phyloP scores from a whole-genome alignment of 2,113 vertebrate genomes.

The Mus musculus region DNA sequence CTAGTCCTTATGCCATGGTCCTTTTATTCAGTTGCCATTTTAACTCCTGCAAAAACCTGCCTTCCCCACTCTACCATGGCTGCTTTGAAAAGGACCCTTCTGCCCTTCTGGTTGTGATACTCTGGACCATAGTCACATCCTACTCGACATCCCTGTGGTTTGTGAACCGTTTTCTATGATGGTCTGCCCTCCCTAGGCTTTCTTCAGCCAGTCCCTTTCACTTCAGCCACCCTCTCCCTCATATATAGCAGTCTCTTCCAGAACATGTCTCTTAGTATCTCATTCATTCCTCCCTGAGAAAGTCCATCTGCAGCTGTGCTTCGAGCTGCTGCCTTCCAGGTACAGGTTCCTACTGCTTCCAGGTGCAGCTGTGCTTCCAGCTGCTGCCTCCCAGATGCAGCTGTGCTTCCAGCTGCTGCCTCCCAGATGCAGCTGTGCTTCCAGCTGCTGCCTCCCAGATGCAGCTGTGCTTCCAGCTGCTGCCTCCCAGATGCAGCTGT shows the following conservation, averaged over 20 bases:
- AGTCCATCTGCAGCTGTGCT: background rate
- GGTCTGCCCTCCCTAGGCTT: background rate
- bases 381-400: too few species aligned
- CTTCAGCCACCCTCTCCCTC: background rate
- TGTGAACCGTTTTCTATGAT: too few species aligned
- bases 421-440: too few species aligned
- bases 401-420: too few species aligned
- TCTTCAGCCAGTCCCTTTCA: background rate
- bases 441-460: too few species aligned
- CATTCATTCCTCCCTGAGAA: background rate
- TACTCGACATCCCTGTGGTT: background rate
- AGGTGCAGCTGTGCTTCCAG: background rate
- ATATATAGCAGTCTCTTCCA: background rate
- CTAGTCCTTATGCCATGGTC: background rate
- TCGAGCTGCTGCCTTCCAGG: background rate
- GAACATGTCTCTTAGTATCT: background rate
- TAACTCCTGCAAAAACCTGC: background rate
- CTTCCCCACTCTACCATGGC: background rate
- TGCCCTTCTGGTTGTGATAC: background rate
- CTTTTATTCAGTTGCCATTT: background rate
- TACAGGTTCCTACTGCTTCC: too few species aligned
- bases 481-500: background rate
- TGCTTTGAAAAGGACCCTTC: background rate
- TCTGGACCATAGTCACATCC: background rate
- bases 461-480: too few species aligned